These are phyloP conservation scores for Shinisaurus crocodilurus DNA, from an alignment of 2,113 vertebrate species.

Conservation along the genomic window DNA sequence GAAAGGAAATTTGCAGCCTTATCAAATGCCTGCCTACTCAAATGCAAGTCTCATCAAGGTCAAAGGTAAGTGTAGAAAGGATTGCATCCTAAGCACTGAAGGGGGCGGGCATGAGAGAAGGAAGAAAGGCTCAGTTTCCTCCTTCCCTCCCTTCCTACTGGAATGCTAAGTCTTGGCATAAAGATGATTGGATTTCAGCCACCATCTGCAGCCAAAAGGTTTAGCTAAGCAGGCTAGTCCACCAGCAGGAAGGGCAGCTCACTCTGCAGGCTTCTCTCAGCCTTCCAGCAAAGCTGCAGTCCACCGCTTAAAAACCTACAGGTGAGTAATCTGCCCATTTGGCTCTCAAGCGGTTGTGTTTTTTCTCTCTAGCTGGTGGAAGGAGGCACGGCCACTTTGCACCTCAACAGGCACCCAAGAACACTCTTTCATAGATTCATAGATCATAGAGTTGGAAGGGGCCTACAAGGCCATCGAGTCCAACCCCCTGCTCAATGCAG, in stretches of 20 bases:
- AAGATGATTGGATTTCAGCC: constrained; percentile 73
- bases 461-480: too few species aligned
- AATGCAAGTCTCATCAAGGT: background rate
- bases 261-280: constrained; percentile 41
- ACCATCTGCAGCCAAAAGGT: constrained; percentile 55
- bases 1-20: constrained; percentile 37
- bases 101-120: constrained; percentile 25
- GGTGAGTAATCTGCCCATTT: constrained; percentile 47
- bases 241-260: constrained; percentile 46
- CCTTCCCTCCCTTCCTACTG: constrained; percentile 68
- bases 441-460: too few species aligned
- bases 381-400: background rate
- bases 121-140: constrained; percentile 8
- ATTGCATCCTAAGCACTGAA: constrained; percentile 49
- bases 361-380: background rate
- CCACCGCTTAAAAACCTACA: constrained; percentile 43
- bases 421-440: too few species aligned
- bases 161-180: constrained; percentile 71
- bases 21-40: too few species aligned
- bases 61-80: background rate
- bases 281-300: constrained; percentile 38
- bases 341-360: background rate
- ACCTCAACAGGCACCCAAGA: background rate
- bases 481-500: too few species aligned
- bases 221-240: constrained; percentile 60